These are phyloP conservation scores for Polyodon spathula DNA, from an alignment of 2,113 vertebrate genomes.

Conservation along the genomic window DNA sequence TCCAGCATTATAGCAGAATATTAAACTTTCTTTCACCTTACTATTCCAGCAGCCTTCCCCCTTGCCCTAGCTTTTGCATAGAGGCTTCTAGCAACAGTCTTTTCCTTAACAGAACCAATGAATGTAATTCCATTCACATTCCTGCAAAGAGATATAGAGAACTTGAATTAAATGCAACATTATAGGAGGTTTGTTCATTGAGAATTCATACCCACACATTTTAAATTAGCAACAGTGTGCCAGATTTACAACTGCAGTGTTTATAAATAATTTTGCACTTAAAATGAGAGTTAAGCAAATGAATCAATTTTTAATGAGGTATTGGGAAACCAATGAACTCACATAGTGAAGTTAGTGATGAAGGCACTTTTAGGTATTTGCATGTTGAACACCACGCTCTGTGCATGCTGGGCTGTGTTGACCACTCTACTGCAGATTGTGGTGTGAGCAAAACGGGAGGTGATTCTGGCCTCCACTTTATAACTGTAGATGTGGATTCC, in stretches of 20 bases:
- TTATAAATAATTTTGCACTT: too few relatives aligned
- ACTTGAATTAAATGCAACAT: too few relatives aligned
- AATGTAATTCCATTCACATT: slow-evolving; percentile 80
- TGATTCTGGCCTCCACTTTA: slow-evolving; percentile 82
- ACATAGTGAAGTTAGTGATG: slow-evolving; percentile 96
- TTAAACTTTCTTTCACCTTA: slow-evolving; percentile 60
- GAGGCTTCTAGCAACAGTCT: slow-evolving; percentile 68
- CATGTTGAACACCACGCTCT: slow-evolving; percentile 78
- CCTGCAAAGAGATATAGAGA: slow-evolving; percentile 50
- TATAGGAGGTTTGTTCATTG: too few relatives aligned
- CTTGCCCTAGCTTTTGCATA: slow-evolving; percentile 77
- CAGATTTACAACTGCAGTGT: too few relatives aligned
- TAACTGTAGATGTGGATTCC: slow-evolving; percentile 80
- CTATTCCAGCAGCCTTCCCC: slow-evolving; percentile 79
- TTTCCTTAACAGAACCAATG: slow-evolving; percentile 80
- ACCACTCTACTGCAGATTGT: slow-evolving; percentile 72
- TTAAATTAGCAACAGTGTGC: too few relatives aligned
- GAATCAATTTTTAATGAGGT: neutral
- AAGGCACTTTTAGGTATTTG: slow-evolving; percentile 88
- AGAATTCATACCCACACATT: too few relatives aligned
- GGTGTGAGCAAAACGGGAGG: slow-evolving; percentile 75
- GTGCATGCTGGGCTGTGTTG: slow-evolving; percentile 64
- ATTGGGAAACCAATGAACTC: slow-evolving; percentile 34
- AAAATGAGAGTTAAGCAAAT: neutral
- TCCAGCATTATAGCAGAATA: neutral